These are phyloP conservation scores for Tinea semifulvella DNA, from an alignment of 2,888 invertebrate genomes.

Conservation along the genomic window DNA sequence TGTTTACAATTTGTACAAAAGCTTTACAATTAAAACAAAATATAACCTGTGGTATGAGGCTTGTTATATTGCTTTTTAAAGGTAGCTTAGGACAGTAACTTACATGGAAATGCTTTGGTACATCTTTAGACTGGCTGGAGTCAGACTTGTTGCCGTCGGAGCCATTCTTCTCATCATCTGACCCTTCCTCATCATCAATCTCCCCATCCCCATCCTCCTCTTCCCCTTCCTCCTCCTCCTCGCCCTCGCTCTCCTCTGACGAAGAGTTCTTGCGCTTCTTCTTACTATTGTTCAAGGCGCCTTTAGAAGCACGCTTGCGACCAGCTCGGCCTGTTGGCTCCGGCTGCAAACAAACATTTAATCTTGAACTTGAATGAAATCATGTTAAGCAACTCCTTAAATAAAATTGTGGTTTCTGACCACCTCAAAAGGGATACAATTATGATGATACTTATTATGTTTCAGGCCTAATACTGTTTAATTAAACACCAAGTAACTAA, in stretches of 20 bases:
- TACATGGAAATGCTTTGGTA: slow-evolving; percentile 66
- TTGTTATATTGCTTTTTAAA: no score
- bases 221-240: slow-evolving; percentile 46
- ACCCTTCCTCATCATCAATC: slow-evolving; percentile 58
- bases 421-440: no score
- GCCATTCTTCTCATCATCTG: slow-evolving; percentile 62
- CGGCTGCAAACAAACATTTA: slow-evolving; percentile 33
- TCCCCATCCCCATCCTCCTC: slow-evolving; percentile 57
- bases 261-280: slow-evolving; percentile 58
- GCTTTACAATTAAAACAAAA: no score
- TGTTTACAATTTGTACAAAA: no score
- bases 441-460: no score
- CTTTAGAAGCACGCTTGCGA: slow-evolving; percentile 44
- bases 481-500: no score
- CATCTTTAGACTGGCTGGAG: slow-evolving; percentile 63
- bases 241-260: slow-evolving; percentile 54
- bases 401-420: no score
- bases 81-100: no score
- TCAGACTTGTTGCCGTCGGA: slow-evolving; percentile 63
- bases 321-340: slow-evolving; percentile 44
- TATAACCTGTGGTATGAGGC: no score
- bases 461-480: no score
- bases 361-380: no score
- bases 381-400: no score
- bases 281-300: slow-evolving; percentile 38